These are phyloP conservation scores for Bombyx mandarina DNA, from an alignment of 1,140 invertebrate species.

Conservation along the genomic window DNA sequence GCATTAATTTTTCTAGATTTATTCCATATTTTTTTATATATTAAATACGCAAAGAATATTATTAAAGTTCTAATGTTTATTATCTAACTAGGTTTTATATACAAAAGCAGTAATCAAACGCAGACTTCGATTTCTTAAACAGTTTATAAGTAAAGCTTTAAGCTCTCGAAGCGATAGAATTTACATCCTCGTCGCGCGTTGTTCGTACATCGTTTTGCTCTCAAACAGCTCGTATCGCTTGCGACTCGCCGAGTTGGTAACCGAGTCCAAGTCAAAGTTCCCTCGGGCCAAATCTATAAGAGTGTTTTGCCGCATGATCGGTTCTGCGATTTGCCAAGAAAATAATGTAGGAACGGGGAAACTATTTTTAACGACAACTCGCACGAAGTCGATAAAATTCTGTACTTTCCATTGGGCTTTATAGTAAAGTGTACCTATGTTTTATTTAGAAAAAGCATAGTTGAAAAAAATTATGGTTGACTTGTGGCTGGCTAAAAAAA, in stretches of 20 bases:
- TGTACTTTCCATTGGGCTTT: too few relatives aligned
- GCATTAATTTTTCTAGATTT: too few relatives aligned
- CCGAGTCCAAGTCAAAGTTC: constrained; percentile 60
- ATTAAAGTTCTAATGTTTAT: not conserved
- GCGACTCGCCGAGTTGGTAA: constrained; percentile 12
- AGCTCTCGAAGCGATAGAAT: constrained; percentile 30
- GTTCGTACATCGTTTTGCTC: constrained; percentile 55
- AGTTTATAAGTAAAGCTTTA: not conserved
- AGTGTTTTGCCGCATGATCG: constrained; percentile 66
- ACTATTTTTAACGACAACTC: constrained; percentile 42
- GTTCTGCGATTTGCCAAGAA: constrained; percentile 64
- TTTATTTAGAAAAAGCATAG: too few relatives aligned
- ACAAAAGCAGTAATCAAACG: not conserved
- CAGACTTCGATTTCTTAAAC: not conserved
- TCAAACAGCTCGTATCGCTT: constrained; percentile 14
- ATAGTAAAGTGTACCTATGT: too few relatives aligned
- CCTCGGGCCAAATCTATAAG: constrained; percentile 61
- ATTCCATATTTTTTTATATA: too few relatives aligned
- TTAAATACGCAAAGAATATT: not conserved
- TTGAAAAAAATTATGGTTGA: too few relatives aligned
- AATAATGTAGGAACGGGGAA: constrained; percentile 55
- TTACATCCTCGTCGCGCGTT: constrained; percentile 40
- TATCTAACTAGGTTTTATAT: not conserved
- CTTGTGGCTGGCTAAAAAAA: too few relatives aligned
- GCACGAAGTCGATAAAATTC: too few relatives aligned